A percentile compares a stretch with the other conserved stretches of the same genome.
Conservation (phyloP, 2,113 vertebrate species). For the Alouatta palliata region DNA sequence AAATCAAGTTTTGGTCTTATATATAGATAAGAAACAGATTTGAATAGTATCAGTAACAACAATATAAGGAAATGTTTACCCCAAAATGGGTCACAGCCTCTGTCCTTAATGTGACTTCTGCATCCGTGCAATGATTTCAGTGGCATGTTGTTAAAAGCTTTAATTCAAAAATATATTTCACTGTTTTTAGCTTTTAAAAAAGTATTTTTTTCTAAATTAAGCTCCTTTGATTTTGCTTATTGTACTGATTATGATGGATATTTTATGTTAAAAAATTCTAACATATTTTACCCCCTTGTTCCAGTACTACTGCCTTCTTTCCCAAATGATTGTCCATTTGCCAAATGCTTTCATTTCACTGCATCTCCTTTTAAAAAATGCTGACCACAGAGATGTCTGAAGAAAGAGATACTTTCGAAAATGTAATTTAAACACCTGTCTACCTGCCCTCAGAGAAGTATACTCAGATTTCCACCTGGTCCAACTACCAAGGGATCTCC, state of each 20-base stretch:
- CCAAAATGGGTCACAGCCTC: slow-evolving; percentile 37
- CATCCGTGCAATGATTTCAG: neutral
- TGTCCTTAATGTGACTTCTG: neutral
- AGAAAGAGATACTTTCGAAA: neutral
- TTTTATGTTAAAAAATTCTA: neutral
- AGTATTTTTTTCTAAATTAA: neutral
- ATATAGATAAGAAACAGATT: slow-evolving; percentile 85
- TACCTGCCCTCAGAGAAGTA: neutral
- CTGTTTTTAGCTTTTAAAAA: slow-evolving; percentile 25
- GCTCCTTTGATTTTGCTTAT: neutral
- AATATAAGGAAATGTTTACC: slow-evolving; percentile 13
- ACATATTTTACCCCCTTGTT: neutral
- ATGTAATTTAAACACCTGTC: neutral
- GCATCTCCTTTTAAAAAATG: neutral
- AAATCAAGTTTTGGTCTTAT: slow-evolving; percentile 91
- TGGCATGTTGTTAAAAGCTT: neutral
- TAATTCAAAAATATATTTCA: neutral
- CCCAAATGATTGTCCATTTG: neutral
- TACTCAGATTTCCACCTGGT: neutral
- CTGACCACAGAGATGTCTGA: neutral
- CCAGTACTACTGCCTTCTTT: neutral
- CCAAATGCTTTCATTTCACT: neutral
- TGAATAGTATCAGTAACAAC: slow-evolving; percentile 66
- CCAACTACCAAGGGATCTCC: neutral
- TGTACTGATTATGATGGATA: neutral